These are phyloP conservation scores for Ametastegia equiseti DNA, from an alignment of 2,888 invertebrate species.

Conservation along the genomic window DNA sequence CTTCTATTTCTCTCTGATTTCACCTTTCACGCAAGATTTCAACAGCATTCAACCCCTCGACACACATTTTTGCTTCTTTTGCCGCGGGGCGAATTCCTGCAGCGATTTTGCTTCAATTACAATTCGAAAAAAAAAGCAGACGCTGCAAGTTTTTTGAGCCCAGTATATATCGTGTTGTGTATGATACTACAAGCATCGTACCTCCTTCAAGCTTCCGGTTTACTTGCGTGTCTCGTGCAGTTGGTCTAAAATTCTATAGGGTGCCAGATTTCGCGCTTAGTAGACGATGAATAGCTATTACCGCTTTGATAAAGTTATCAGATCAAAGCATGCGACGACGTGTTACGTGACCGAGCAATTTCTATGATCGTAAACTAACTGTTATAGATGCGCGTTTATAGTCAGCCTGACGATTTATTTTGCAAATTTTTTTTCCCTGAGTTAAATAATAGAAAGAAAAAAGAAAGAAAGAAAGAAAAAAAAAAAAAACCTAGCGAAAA, in stretches of 20 bases:
- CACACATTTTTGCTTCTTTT: neutral
- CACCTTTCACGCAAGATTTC: neutral
- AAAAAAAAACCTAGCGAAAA: too few species aligned
- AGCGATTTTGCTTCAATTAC: neutral
- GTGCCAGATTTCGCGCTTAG: neutral
- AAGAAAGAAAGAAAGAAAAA: neutral
- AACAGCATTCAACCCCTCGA: neutral
- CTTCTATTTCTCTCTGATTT: neutral
- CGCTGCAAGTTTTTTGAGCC: neutral
- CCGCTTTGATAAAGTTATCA: constrained; percentile 6
- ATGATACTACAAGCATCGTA: too few species aligned
- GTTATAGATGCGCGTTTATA: neutral
- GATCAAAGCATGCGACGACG: neutral
- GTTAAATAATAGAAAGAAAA: neutral
- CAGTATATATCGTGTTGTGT: too few species aligned
- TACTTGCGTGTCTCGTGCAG: neutral
- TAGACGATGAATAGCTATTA: neutral
- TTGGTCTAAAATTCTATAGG: neutral
- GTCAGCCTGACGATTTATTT: too few species aligned
- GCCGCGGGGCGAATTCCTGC: neutral
- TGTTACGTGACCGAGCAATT: neutral
- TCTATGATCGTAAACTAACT: neutral
- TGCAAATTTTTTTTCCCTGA: neutral
- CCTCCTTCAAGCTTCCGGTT: neutral
- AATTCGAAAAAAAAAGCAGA: neutral